phyloP scores from a whole-genome alignment of 2,113 vertebrate genomes.

The Symphodus melops region DNA sequence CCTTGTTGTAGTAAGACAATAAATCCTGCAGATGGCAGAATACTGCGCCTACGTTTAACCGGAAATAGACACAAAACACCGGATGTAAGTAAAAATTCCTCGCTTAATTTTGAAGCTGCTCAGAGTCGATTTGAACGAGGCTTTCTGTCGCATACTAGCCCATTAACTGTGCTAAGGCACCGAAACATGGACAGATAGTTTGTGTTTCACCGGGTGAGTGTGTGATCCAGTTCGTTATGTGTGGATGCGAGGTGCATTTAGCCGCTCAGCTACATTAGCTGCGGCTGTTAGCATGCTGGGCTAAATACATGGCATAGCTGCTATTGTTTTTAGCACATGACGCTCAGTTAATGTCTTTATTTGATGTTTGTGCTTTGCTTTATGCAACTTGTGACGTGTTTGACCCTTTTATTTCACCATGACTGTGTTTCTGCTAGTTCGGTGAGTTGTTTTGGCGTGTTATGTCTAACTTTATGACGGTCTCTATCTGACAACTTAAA shows the following conservation, averaged over 20 bases:
- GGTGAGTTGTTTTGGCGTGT: too few relatives aligned
- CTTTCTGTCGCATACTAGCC: background rate
- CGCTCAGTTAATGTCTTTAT: background rate
- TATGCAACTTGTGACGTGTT: rapidly evolving
- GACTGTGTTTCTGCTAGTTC: background rate
- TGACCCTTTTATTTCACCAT: background rate
- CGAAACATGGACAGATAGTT: constrained; percentile 74
- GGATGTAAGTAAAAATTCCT: constrained; percentile 55
- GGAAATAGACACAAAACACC: constrained; percentile 52
- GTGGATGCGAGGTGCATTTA: background rate
- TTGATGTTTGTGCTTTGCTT: background rate
- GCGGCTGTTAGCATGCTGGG: constrained; percentile 55
- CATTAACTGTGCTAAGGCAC: background rate
- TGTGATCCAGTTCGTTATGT: background rate
- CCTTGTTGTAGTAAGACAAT: constrained; percentile 6
- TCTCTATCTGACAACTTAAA: too few relatives aligned
- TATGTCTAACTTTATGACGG: too few relatives aligned
- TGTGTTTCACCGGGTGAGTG: constrained; percentile 58
- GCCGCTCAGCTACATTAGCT: constrained; percentile 13
- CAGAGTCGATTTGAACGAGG: background rate
- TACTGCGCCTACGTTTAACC: background rate
- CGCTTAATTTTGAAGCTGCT: constrained; percentile 11
- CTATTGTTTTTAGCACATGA: constrained; percentile 75
- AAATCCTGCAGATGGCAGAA: constrained; percentile 31
- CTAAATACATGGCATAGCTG: constrained; percentile 41